Percentiles rank a stretch among this genome's conserved stretches.
Evolutionary conservation across 2,797 vertebrate genomes (phyloP).

Genomic region (Girardinus metallicus): DNA sequence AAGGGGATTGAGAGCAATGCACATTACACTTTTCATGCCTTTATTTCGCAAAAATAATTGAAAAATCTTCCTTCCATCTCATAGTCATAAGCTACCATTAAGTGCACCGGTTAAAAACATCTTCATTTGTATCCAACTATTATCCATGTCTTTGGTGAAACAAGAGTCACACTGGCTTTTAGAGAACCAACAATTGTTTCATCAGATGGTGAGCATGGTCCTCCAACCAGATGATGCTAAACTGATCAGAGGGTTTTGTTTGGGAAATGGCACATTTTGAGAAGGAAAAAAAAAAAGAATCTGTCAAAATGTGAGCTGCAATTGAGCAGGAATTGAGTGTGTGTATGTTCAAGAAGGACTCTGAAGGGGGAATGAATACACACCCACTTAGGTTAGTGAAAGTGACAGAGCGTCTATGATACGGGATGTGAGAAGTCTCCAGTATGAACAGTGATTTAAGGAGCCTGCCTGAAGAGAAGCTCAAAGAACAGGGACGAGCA

Average conservation of each 20-base stretch:
- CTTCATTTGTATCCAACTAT: background rate
- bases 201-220: background rate
- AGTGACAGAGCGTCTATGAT: conserved; percentile 73
- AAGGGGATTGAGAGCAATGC: background rate
- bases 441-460: conserved; percentile 63
- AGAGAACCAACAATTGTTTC: conserved; percentile 14
- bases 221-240: conserved; percentile 3
- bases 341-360: conserved; percentile 30
- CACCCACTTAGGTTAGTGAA: conserved; percentile 66
- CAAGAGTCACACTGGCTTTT: background rate
- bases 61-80: background rate
- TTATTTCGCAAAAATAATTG: background rate
- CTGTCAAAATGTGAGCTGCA: conserved; percentile 21
- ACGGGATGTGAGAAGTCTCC: conserved; percentile 62
- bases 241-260: conserved; percentile 16
- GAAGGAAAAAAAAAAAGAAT: conserved; percentile 7
- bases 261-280: conserved; percentile 8
- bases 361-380: conserved; percentile 47
- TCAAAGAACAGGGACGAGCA: conserved; percentile 41
- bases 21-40: background rate
- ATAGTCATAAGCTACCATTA: background rate
- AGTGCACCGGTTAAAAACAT: background rate
- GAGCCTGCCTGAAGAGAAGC: conserved; percentile 61
- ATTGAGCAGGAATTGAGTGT: conserved; percentile 35
- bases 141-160: background rate